Base-by-base conservation (phyloP, 1,140 invertebrate species). In the Dinoponera quadriceps region DNA sequence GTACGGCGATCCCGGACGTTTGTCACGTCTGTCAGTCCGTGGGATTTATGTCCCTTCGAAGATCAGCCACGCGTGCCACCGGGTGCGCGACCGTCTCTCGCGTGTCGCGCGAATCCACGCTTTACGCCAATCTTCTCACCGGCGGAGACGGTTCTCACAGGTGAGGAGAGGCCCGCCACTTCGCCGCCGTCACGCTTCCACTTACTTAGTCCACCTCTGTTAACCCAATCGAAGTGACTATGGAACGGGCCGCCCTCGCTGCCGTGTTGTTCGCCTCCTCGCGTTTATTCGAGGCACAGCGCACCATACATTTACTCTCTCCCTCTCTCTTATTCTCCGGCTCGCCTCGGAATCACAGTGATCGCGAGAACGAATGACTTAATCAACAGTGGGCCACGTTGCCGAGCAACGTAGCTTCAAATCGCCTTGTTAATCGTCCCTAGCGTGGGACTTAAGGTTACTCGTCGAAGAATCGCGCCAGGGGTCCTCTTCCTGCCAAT, bases 21-120 rank as follows among this genome's bases (percentile, higher is more conserved):
- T 86, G 44, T 87, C 84, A 85, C 54, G 49, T 44, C 72, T 83
- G 54, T 72, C 84, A 77, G 27, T 44, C 14, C 51, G 29, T n/a
- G 51, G 25, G 72, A 87, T 86, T 83, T 87, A 86, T 83, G 51
- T 72, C 33, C 27, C 13, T 3, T 78, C 72, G 54, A 77, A 83
- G 71, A 86, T 87, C 80, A 62, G n/a, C 48, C 72, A 73, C 59
- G 78, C 71, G 54, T 16, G 16, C 22, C 20, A 63, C 49, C 22
- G 54, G 55, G 20, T 55, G 54, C 29, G 22, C 72, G n/a, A 75
- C 63, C 59, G 25, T 63, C 59, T 75, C 44, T 63, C 38, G 73
- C 65, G 75, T 57, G 49, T 33, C 54, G 29, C 65, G 51, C 20
- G n/a, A 20, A 80, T 80, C 65, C 54, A 80, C 44, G 65, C 29